Conservation (phyloP, 2,113 vertebrate species). For the Ivindomyrus marchei region DNA sequence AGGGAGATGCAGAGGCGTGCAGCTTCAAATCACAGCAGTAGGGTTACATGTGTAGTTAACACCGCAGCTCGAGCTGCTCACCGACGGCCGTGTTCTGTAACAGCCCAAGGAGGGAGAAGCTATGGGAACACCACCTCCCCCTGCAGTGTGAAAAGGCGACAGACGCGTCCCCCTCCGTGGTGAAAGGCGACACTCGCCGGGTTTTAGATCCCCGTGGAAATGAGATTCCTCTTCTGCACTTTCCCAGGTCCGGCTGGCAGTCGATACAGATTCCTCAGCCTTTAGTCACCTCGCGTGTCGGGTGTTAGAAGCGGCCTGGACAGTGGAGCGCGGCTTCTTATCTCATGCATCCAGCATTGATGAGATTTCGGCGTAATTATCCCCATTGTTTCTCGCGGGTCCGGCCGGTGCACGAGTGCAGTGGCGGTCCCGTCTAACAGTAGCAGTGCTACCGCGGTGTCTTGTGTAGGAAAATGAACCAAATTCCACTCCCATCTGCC, state of each 20-base stretch:
- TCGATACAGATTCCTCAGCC: conserved; percentile 2
- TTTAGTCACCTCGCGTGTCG: conserved; percentile 2
- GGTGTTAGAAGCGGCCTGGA: conserved; percentile 42
- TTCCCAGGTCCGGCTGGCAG: conserved; percentile 11
- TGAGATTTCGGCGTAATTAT: not conserved
- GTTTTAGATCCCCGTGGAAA: not conserved
- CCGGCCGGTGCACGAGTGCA: not conserved
- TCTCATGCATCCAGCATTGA: not conserved
- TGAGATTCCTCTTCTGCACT: not conserved
- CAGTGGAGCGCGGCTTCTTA: not conserved
- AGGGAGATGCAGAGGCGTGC: not conserved
- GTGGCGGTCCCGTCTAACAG: not conserved
- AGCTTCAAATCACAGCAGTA: not conserved
- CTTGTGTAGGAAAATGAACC: not conserved
- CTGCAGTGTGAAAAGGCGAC: not conserved
- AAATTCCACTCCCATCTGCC: not conserved
- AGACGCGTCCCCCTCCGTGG: not conserved
- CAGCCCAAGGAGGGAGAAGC: not conserved
- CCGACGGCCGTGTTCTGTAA: not conserved
- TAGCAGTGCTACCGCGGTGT: too few relatives aligned
- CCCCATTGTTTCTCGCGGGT: not conserved
- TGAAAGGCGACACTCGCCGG: not conserved
- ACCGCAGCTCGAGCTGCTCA: not conserved
- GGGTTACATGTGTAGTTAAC: not conserved
- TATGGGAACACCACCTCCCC: not conserved